phyloP scores from a whole-genome alignment of 2,113 vertebrate species.

The Nesogale talazaci region DNA sequence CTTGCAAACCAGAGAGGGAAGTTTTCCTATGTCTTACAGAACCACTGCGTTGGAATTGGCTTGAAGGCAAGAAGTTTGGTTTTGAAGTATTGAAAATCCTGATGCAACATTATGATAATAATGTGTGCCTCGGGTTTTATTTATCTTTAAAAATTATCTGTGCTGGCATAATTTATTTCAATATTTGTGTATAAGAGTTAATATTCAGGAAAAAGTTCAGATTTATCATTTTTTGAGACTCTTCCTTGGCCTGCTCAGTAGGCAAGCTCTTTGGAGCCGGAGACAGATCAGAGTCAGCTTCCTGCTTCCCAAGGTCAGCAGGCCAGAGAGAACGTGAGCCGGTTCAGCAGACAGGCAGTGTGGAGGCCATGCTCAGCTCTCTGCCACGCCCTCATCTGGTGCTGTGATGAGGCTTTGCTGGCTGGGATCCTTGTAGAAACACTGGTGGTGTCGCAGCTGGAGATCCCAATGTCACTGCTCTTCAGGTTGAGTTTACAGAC shows the following conservation, averaged over 20 bases:
- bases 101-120: neutral
- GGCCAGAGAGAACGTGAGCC: neutral
- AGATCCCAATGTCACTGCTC: neutral
- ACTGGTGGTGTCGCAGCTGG: neutral
- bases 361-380: neutral
- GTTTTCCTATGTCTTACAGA: neutral
- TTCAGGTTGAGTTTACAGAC: neutral
- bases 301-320: neutral
- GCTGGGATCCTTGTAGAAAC: neutral
- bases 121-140: neutral
- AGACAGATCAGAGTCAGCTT: neutral
- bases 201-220: too few species aligned
- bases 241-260: neutral
- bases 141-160: neutral
- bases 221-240: neutral
- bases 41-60: neutral
- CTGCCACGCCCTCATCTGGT: neutral
- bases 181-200: neutral
- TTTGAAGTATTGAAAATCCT: neutral
- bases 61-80: neutral
- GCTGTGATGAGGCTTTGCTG: accelerated
- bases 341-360: neutral
- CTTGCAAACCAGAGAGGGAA: neutral
- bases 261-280: neutral
- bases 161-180: neutral